These are phyloP conservation scores for Coelogynopora nodosa DNA, from an alignment of 2,888 invertebrate species.

Conservation along the genomic window DNA sequence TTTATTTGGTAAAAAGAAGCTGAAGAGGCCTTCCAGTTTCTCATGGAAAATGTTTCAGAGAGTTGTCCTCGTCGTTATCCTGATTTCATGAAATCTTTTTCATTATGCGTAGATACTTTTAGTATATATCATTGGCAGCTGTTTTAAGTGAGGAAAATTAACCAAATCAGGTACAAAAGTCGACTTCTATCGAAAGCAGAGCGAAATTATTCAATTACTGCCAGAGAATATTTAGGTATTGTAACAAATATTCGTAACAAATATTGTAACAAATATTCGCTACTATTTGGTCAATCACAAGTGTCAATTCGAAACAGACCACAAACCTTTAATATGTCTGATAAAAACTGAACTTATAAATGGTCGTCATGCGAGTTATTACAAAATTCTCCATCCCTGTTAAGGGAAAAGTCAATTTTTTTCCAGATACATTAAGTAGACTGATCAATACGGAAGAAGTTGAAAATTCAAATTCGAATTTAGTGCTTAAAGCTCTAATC, in stretches of 20 bases:
- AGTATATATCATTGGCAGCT: neutral
- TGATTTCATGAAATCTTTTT: neutral
- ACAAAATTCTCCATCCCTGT: neutral
- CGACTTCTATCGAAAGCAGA: neutral
- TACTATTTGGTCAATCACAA: neutral
- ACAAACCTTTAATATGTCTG: neutral
- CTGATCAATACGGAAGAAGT: neutral
- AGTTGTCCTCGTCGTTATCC: neutral
- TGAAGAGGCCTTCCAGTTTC: neutral
- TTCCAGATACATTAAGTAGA: slow-evolving; percentile 15
- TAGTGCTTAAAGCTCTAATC: neutral
- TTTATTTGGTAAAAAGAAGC: neutral
- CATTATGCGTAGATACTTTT: neutral
- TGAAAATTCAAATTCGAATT: neutral
- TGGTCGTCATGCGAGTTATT: slow-evolving; percentile 1
- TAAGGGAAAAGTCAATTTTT: neutral
- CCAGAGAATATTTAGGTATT: neutral
- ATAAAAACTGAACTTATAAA: neutral
- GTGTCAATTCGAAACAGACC: too few relatives aligned
- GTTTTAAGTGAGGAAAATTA: neutral
- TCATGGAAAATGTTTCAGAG: slow-evolving; percentile 21
- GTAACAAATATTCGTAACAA: neutral
- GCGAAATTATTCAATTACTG: neutral
- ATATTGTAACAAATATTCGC: neutral
- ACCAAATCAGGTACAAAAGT: neutral